Base-by-base conservation (phyloP, 2,113 vertebrate genomes). In the Aphelocoma coerulescens region DNA sequence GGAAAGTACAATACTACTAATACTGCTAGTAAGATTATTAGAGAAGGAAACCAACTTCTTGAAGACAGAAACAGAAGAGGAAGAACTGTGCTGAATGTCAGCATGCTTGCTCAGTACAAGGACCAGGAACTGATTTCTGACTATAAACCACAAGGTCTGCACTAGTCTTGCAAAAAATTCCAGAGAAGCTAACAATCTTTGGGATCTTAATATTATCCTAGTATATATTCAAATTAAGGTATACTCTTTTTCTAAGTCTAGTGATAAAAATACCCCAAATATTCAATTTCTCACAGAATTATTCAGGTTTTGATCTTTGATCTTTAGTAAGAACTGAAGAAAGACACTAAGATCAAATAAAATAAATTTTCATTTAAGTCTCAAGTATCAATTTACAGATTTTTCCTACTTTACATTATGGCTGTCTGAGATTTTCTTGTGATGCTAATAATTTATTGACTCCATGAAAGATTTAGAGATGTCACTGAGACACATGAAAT, bases 391-490 rank as follows among this genome's bases (percentile, higher is more conserved):
- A 12, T 48, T 89, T 96, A 61, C 32, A 85, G 48, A 76, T 37
- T 84, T 81, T 86, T 51, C 16, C 16, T 39, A 17, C 21, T 57
- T 80, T 55, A 18, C 52, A 61, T 61, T 62, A 71, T 23, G 10
- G 0, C 30, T 62, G 7, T 11, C 18, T 88, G 55, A 66, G 63
- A 84, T 72, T 55, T 93, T 67, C 49, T 58, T 93, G 52, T 71
- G 11, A 48, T 59, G 33, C 10, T 65, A 88, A 77, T 72, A 89
- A 80, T 87, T 80, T 83, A 91, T 58, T 89, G 65, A 93, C 77
- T 75, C 7, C 24, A 57, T 84, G 41, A 92, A 91, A 82, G 7
- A 91, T 92, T 97, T 85, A 95, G 65, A 88, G 55, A 72, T 90
- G 67, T 81, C 88, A 89, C n/a, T 24, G 57, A 91, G 86, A 62